Base-by-base conservation (phyloP, 2,797 vertebrate species). In the Enteromius afrohamiltoni region DNA sequence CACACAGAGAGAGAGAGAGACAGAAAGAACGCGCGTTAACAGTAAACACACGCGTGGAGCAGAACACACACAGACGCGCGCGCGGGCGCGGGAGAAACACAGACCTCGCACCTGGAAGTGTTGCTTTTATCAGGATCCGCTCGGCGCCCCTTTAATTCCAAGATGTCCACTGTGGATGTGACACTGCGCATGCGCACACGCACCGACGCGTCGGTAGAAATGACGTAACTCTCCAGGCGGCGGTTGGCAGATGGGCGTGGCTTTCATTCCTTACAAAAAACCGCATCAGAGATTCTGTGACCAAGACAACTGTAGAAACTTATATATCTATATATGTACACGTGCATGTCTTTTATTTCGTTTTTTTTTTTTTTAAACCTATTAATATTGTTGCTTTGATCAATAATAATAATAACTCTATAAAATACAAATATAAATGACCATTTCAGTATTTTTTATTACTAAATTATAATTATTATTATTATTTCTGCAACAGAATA, bases 131-230 rank as follows among this genome's bases (percentile, higher is more conserved):
- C 51, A 31, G 23, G 29, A 47, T 19, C 49, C 53, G n/a, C n/a
- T 34, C 23, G 42, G 88, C 92, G 90, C 90, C 92, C 91, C 94
- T 94, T 93, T 93, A 94, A 93, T 93, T 93, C 92, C 93, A 95
- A 94, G 93, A 95, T 94, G 94, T 92, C 93, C 90, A 82, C 92
- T 29, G 11, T 86, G 77, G 74, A 14, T 58, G 47, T 60, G 23
- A 37, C 68, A 23, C 37, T 69, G 76, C 65, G 80, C 69, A 11
- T 42, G 86, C 73, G 92, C 92, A 40, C 4, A 64, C 90, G 90
- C 88, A 62, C 83, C 92, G 83, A 67, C 93, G 79, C 58, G 86
- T 91, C 89, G 84, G 3, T 55, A 40, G 60, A 19, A 7, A 81
- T 95, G 88, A 93, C 92, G 93, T 94, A 40, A 76, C 62, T 3